phyloP scores from a whole-genome alignment of 1,140 invertebrate genomes.

The Lucilia sericata region DNA sequence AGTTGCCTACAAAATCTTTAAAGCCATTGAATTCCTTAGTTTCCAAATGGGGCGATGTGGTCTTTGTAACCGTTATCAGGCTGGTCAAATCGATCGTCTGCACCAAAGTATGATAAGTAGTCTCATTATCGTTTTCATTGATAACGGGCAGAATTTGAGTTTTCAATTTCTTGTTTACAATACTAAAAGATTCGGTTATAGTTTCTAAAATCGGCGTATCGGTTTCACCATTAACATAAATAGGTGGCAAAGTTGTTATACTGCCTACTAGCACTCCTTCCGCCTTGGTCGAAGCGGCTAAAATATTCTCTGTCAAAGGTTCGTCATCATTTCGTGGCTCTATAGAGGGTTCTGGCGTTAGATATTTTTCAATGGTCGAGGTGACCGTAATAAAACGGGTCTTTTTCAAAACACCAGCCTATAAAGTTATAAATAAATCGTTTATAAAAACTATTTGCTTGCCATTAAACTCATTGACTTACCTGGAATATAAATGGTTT shows the following conservation, averaged over 20 bases:
- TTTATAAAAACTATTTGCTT: neutral
- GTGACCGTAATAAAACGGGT: conserved; percentile 87
- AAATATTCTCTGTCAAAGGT: conserved; percentile 87
- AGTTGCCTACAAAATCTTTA: conserved; percentile 83
- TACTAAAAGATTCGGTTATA: conserved; percentile 90
- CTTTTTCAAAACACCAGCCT: conserved; percentile 88
- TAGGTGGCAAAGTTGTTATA: conserved; percentile 83
- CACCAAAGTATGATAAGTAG: conserved; percentile 81
- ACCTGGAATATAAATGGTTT: conserved; percentile 91
- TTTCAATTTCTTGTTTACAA: conserved; percentile 86
- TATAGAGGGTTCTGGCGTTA: conserved; percentile 73
- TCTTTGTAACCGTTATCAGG: conserved; percentile 88
- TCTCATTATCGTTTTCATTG: conserved; percentile 74
- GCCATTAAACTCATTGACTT: conserved; percentile 40
- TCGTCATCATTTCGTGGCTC: conserved; percentile 71
- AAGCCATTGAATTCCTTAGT: conserved; percentile 72
- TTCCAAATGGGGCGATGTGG: conserved; percentile 85
- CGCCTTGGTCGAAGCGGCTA: conserved; percentile 80
- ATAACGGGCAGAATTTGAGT: conserved; percentile 88
- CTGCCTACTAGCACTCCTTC: conserved; percentile 80
- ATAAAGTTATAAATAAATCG: conserved; percentile 53
- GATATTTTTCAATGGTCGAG: conserved; percentile 81
- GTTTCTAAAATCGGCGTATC: conserved; percentile 87
- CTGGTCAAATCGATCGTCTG: conserved; percentile 90
- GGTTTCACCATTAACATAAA: conserved; percentile 78